phyloP scores from a whole-genome alignment of 37 sponge, comb jelly and placozoan species.

The Ianthella basta region DNA sequence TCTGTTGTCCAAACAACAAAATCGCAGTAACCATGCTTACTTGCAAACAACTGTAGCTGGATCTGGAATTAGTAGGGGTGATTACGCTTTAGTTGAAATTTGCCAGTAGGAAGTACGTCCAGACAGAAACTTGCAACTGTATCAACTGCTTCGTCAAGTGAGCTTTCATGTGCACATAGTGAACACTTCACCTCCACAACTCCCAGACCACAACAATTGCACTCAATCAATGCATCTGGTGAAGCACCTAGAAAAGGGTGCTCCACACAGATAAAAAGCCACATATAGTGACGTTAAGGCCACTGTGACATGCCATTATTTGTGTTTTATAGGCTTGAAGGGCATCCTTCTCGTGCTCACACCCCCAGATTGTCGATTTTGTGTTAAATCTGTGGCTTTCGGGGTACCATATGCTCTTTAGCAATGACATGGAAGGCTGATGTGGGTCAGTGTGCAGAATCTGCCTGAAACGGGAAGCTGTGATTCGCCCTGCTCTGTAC shows the following conservation, averaged over 20 bases:
- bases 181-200: constrained; percentile 43
- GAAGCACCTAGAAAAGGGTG: constrained; percentile 42
- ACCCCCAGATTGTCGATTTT: constrained; percentile 33
- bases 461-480: constrained; percentile 43
- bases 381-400: constrained; percentile 26
- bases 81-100: background rate
- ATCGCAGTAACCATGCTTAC: constrained; percentile 27
- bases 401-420: constrained; percentile 44
- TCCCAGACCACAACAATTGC: constrained; percentile 44
- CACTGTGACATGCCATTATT: background rate
- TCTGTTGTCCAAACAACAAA: constrained; percentile 50
- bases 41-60: constrained; percentile 45
- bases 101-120: background rate
- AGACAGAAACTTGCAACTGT: constrained; percentile 26
- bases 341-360: constrained; percentile 36
- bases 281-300: background rate
- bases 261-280: background rate
- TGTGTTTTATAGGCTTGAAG: constrained; percentile 19
- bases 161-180: constrained; percentile 10
- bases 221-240: constrained; percentile 42
- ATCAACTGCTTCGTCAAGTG: constrained; percentile 2
- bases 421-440: constrained; percentile 33
- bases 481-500: constrained; percentile 41
- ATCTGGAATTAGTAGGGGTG: constrained; percentile 50
- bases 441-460: constrained; percentile 29